Evolutionary conservation across 1,140 invertebrate genomes (phyloP), one percentile per base, ranked within the genome.

Genomic region (Plectus sambesii): DNA sequence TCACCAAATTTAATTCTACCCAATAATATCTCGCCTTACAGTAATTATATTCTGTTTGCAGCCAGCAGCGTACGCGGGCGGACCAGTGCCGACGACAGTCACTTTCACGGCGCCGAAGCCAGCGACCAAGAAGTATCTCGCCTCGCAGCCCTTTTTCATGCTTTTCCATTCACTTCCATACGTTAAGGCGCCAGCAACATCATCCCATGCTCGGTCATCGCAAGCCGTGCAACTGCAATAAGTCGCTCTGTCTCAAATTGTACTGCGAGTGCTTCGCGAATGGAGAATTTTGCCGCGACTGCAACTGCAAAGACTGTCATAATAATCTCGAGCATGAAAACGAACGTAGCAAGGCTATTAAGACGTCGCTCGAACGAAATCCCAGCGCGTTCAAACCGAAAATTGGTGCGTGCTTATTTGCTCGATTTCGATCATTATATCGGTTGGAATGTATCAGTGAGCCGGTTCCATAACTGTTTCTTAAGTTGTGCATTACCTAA

Each of bases 221-320:
- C 44, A 93, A 93, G 73, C 87, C 88, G 8, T 99, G 93, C 70
- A 99, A 98, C 70, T 99, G 93, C 73, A 97, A 88, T 29, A 97
- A 96, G 74, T 97, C 90, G 3, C 88, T 94, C 71, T 99, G 93
- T 69, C 77, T 99, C 23, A 98, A 99, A 75, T 73, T 99, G 72
- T 85, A 98, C 71, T 99, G 94, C 74, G 93, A 99, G 70, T 99
- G 94, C 72, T 99, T 99, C 77, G 92, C 93, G 0, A 97, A 96
- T 74, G 93, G 94, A 19, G 92, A 98, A 73, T 98, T 98, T 71
- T 99, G 93, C 76, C 82, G 87, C 66, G 82, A 86, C 70, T 99
- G 94, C 69, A 99, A 98, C 67, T 99, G 93, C 71, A 87, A 82
- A 68, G 93, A 92, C 72, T 99, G 94, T 72, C 88, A 80, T 52